Base-by-base conservation (phyloP, 2,113 vertebrate species). In the Scopus umbretta region DNA sequence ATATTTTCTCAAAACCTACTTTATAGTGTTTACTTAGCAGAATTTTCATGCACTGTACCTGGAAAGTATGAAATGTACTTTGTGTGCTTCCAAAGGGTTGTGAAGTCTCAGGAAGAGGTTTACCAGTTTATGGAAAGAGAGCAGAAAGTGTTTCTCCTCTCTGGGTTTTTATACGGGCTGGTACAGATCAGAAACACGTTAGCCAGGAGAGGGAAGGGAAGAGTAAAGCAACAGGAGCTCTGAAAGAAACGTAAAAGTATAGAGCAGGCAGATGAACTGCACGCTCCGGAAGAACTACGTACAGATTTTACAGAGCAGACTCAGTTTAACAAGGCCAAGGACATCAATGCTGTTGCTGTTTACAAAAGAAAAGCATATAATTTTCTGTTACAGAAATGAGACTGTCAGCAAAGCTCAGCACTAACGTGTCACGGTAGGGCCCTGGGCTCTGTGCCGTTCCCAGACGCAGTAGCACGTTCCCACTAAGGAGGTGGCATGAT, bases 1-100 rank as follows among this genome's bases (percentile, higher is more conserved):
- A 95, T 93, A 94, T 95, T 93, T 96, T 96, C 88, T 95, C 94
- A 93, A 95, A 96, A 91, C 63, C 70, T 91, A 87, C 58, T 96
- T 97, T 96, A 95, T 79, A 80, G 76, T 95, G 81, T 97, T 97
- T 97, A 87, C 72, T 95, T 95, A 96, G 62, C 90, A 88, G 62
- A 95, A 91, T 96, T 96, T 96, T 97, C 93, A 86, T 75, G 88
- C 79, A 78, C 67, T 65, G 14, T 95, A 95, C 94, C 96, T 96
- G 91, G 94, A 96, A 97, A 96, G 94, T 88, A 89, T 94, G 94
- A 97, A 93, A 96, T 92, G 65, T 70, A 94, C 86, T 91, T 92
- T 95, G 96, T 91, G 82, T 71, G 71, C 59, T 97, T 96, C 90
- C 74, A 89, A 91, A 94, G 70, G 21, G 86, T 79, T 89, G 52